Base-by-base conservation (phyloP, 2,888 invertebrate genomes). In the Rugalucina vietnamica region DNA sequence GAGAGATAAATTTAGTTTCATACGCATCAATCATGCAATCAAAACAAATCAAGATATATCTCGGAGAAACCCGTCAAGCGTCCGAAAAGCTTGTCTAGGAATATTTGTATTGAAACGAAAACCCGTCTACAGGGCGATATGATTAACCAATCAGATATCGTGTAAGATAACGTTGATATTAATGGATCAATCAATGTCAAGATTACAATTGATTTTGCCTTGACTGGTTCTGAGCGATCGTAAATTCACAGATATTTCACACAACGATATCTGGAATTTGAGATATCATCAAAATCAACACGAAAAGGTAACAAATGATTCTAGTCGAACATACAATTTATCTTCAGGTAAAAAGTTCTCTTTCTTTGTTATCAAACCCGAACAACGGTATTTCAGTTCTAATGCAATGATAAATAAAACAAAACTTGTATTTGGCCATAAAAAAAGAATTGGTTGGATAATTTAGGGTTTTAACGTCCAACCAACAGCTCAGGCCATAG, bases 131-230 rank as follows among this genome's bases (percentile, higher is more conserved):
- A 29, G n/a, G 77, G 72, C 36, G 39, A 36, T 82, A 78, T 77
- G 82, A 82, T 72, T 54, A 69, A 69, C 82, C 82, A 82, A 82
- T 82, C 82, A 77, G 82, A 76, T 82, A 77, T 43, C 73, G 29
- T 32, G 69, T 73, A 65, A 73, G 82, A 82, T 82, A 82, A 74
- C 57, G 73, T 73, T 72, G 82, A 82, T 82, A 77, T 78, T 69
- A 77, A 82, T 77, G 77, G 49, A 82, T 82, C 82, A 82, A 82
- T 82, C 82, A 82, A 50, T 82, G 82, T 82, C 82, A 72, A 65
- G 65, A 65, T 65, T 34, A 65, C 65, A 65, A 65, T 65, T 65
- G 65, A 65, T 65, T 24, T 65, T 65, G 65, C 65, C 65, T 65
- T 65, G 65, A 65, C 65, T 65, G 65, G 65, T 34, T 65, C 65